phyloP scores from a whole-genome alignment of 2,113 vertebrate genomes.

The Aldabrachelys gigantea region DNA sequence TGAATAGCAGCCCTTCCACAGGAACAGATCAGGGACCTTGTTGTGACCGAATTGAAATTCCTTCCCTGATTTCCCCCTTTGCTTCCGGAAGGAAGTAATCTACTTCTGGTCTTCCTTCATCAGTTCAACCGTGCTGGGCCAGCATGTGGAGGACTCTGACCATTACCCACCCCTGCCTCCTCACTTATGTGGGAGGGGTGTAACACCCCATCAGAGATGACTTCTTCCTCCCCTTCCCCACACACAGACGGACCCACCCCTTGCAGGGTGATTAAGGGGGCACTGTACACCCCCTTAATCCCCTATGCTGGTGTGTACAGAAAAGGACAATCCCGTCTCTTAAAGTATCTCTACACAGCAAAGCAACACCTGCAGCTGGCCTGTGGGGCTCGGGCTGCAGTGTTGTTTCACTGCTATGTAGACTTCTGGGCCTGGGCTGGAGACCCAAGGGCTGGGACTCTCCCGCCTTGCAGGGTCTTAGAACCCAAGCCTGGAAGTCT shows the following conservation, averaged over 20 bases:
- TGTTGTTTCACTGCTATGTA: no score
- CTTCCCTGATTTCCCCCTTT: slow-evolving; percentile 12
- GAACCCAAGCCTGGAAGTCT: neutral
- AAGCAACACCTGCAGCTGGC: no score
- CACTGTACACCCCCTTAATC: no score
- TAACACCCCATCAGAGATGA: neutral
- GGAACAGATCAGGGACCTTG: neutral
- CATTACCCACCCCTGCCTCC: neutral
- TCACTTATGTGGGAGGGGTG: neutral
- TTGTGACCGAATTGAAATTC: neutral
- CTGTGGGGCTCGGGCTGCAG: no score
- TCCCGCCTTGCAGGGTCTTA: neutral
- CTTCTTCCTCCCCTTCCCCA: no score
- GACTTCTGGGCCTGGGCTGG: no score
- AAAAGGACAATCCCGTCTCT: no score
- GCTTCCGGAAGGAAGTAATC: neutral
- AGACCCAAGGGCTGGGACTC: neutral
- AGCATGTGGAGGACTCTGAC: neutral
- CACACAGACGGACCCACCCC: no score
- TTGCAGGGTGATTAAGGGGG: no score
- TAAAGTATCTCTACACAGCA: no score
- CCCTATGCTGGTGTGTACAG: no score
- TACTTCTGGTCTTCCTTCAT: neutral
- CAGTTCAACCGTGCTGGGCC: neutral
- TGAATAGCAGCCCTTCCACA: neutral